Evolutionary conservation across 2,113 vertebrate species (phyloP).

Genomic region (Oceanites oceanicus): DNA sequence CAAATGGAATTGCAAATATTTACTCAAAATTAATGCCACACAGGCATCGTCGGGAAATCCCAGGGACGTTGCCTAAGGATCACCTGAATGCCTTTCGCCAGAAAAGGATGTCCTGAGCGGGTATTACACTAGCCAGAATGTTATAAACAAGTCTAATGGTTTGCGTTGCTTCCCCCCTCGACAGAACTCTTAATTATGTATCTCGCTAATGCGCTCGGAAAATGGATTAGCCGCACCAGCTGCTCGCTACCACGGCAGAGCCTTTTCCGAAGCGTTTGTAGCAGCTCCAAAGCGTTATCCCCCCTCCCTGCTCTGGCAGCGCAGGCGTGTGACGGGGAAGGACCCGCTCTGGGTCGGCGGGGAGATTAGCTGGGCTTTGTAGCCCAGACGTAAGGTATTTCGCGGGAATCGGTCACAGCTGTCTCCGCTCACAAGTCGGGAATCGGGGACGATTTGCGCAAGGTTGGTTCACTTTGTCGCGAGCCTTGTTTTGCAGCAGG

Average conservation of each 20-base stretch:
- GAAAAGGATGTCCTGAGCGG: neutral
- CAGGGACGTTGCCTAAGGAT: neutral
- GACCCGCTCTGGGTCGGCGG: rapidly evolving
- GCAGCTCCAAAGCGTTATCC: neutral
- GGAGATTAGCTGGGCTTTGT: neutral
- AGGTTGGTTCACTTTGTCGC: rapidly evolving
- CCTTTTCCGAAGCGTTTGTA: neutral
- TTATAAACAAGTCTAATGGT: slow-evolving; percentile 8
- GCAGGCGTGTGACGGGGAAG: rapidly evolving
- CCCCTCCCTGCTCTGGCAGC: neutral
- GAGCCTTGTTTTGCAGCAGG: neutral
- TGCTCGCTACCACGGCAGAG: neutral
- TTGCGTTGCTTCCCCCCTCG: slow-evolving; percentile 20
- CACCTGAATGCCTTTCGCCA: neutral
- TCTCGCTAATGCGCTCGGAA: neutral
- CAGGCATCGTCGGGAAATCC: neutral
- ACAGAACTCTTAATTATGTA: slow-evolving; percentile 43
- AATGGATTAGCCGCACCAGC: slow-evolving; percentile 55
- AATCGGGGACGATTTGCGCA: rapidly evolving
- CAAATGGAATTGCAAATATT: slow-evolving; percentile 20
- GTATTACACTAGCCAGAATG: neutral
- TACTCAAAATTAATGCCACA: neutral
- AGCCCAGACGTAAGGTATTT: neutral
- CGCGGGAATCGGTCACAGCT: neutral
- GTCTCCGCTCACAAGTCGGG: neutral